Percentiles rank a stretch among this genome's conserved stretches.
Conservation (phyloP, 2,888 invertebrate genomes). For the Heterodera filipjevi region DNA sequence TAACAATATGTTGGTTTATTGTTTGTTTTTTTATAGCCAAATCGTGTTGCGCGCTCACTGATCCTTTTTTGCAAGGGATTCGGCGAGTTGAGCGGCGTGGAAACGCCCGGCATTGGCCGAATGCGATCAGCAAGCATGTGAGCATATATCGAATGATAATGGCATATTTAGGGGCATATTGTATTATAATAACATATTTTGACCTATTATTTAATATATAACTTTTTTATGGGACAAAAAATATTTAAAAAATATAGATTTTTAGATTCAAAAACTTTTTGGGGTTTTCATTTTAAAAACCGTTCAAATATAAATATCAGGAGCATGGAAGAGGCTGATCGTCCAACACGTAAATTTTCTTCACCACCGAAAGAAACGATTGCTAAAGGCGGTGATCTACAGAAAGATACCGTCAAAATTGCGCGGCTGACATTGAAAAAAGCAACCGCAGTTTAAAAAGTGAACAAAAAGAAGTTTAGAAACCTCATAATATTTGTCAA, state of each 20-base stretch:
- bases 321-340: slow-evolving; percentile 17
- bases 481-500: no score
- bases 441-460: background rate
- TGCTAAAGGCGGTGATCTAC: background rate
- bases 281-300: background rate
- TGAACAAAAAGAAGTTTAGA: background rate
- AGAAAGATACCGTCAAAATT: background rate
- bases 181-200: no score
- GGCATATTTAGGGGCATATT: no score
- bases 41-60: background rate
- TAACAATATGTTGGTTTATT: background rate
- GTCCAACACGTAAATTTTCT: background rate
- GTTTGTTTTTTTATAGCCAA: background rate
- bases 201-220: no score
- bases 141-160: no score
- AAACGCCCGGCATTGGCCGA: slow-evolving; percentile 1
- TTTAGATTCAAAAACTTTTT: background rate
- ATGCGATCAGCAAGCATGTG: background rate
- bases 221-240: no score
- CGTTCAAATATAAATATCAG: background rate
- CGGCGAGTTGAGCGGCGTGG: background rate
- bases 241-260: no score
- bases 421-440: background rate
- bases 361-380: slow-evolving; percentile 1
- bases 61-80: slow-evolving; percentile 16